phyloP scores from a whole-genome alignment of 2,797 vertebrate species.

The Scleropages formosus region DNA sequence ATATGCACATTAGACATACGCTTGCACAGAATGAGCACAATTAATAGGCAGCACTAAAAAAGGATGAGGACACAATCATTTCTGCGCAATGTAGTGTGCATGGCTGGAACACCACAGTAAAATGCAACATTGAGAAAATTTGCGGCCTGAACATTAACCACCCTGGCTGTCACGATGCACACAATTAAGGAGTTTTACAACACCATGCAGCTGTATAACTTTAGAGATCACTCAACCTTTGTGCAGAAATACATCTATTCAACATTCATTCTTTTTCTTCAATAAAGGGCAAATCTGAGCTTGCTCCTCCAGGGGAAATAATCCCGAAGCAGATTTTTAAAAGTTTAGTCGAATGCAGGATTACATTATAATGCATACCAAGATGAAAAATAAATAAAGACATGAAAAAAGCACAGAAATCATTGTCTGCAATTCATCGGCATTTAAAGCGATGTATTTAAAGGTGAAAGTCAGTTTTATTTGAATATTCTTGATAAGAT shows the following conservation, averaged over 20 bases:
- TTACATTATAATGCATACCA: not conserved
- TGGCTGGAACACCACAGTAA: not conserved
- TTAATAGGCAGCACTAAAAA: not conserved
- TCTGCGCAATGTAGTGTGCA: not conserved
- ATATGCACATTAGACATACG: no score
- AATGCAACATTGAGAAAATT: not conserved
- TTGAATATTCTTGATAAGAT: not conserved
- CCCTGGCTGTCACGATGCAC: not conserved
- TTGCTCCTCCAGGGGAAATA: not conserved
- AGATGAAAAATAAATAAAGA: not conserved
- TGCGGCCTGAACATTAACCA: not conserved
- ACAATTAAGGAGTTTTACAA: not conserved
- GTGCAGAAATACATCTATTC: not conserved
- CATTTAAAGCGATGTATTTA: no score
- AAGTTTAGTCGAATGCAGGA: not conserved
- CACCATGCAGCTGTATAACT: not conserved
- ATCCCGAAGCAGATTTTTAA: not conserved
- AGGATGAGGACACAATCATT: not conserved
- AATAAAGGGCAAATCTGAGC: not conserved
- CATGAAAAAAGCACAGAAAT: not conserved
- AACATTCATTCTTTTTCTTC: no score
- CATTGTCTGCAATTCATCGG: not conserved
- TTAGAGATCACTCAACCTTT: conserved; percentile 15
- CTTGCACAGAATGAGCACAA: no score
- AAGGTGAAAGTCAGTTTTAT: conserved; percentile 1